phyloP scores from a whole-genome alignment of 1,140 invertebrate species.

The Phymorhynchus buccinoides region DNA sequence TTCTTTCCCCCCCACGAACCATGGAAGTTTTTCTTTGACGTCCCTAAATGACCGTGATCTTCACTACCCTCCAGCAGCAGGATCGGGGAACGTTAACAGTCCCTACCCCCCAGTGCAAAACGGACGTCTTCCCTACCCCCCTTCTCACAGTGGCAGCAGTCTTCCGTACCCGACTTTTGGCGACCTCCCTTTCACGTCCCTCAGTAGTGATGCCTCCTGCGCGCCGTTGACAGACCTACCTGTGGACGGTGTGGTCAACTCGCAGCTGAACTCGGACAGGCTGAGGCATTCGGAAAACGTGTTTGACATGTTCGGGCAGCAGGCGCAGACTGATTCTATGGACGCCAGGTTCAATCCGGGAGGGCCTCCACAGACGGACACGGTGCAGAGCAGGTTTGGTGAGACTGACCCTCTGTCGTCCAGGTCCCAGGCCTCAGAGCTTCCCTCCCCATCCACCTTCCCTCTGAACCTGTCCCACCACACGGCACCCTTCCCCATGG shows the following conservation, averaged over 20 bases:
- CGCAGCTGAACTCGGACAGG: neutral
- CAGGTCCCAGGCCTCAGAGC: neutral
- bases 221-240: neutral
- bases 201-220: neutral
- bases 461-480: neutral
- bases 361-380: neutral
- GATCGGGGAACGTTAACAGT: neutral
- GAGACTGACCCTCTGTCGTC: neutral
- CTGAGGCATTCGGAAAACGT: neutral
- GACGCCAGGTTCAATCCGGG: neutral
- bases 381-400: neutral
- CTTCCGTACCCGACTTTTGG: neutral
- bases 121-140: neutral
- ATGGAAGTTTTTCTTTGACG: neutral
- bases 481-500: neutral
- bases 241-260: neutral
- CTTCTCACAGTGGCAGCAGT: slow-evolving; percentile 2
- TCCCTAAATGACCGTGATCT: neutral
- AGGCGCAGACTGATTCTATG: neutral
- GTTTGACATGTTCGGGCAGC: slow-evolving; percentile 15
- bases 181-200: neutral
- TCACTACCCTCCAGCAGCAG: neutral
- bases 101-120: neutral
- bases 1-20: neutral
- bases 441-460: neutral